These are phyloP conservation scores for Temnothorax rugatulus DNA, from an alignment of 2,888 invertebrate genomes.

Conservation along the genomic window DNA sequence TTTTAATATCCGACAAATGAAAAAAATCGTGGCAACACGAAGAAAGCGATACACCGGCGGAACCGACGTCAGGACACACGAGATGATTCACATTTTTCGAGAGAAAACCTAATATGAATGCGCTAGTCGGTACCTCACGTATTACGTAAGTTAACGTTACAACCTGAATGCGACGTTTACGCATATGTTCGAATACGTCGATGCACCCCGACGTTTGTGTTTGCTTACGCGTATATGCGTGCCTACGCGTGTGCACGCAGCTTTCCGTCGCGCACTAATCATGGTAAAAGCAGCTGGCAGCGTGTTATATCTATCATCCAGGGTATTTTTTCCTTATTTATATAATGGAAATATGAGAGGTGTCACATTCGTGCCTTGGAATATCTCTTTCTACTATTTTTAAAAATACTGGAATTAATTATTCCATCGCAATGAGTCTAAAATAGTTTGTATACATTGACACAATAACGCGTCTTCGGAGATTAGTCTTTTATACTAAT, in stretches of 20 bases:
- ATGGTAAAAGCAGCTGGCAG: slow-evolving; percentile 81
- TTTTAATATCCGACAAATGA: slow-evolving; percentile 39
- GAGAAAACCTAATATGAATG: slow-evolving; percentile 55
- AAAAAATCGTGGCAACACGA: not conserved
- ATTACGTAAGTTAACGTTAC: slow-evolving; percentile 19
- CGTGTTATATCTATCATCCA: slow-evolving; percentile 66
- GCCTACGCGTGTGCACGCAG: slow-evolving; percentile 63
- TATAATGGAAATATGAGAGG: slow-evolving; percentile 82
- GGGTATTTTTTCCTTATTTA: slow-evolving; percentile 76
- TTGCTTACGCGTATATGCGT: slow-evolving; percentile 57
- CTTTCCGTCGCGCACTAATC: slow-evolving; percentile 81
- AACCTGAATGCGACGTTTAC: not conserved
- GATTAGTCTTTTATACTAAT: not conserved
- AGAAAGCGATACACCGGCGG: not conserved
- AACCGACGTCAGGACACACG: not conserved
- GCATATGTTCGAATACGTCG: slow-evolving; percentile 4
- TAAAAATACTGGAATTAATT: slow-evolving; percentile 69
- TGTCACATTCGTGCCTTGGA: slow-evolving; percentile 75
- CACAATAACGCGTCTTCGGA: no score
- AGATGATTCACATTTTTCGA: slow-evolving; percentile 40
- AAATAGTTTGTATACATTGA: not conserved
- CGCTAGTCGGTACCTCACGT: slow-evolving; percentile 35
- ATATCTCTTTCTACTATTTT: slow-evolving; percentile 67
- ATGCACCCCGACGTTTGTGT: slow-evolving; percentile 18
- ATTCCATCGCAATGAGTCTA: slow-evolving; percentile 29